Base-by-base conservation (phyloP, 2,888 invertebrate genomes). In the Auanema sp. region DNA sequence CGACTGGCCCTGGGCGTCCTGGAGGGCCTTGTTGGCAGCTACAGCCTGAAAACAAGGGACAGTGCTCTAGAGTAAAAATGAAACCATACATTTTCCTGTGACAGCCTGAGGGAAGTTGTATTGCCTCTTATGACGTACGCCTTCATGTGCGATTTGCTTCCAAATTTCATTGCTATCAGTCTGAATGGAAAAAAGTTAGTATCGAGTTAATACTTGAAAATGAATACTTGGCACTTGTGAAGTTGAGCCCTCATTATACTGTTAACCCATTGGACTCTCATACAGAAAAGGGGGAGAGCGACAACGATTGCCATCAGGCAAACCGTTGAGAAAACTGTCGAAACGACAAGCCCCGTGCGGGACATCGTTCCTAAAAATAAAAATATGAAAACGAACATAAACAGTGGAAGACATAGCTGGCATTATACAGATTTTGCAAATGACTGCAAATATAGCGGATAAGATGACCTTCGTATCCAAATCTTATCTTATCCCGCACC, bases 11-110 rank as follows among this genome's bases (percentile, higher is more conserved):
- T 0, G 68, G 50, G 3, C 65, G 56, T 21, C 78, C 78, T 4
- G 74, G 69, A 11, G 60, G 60, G 44, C 78, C 78, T 60, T 77
- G 77, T 59, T 75, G 75, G 61, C 77, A 77, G 57, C 71, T 72
- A 49, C 77, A 77, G 52, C 74, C 74, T 74, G 47, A 18, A 69
- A 54, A 47, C 12, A 12, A 16, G 21, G 40, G 6, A 40, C n/a
- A 23, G 24, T n/a, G 2, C 6, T n/a, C 21, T 6, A 16, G 3
- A 5, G 4, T 5, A 47, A 8, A 47, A 8, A 47, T 18, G 21
- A 8, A 47, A 11, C 12, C n/a, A n/a, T 10, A 33, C 58, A 63
- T 6, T 58, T 33, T 3, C 63, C 58, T 16, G 63, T 23, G 12
- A 58, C 10, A 24, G 42, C 41, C 5, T 51, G 33, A 52, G 58